Base-by-base conservation (phyloP, 2,888 invertebrate genomes). In the Meteorus colon region DNA sequence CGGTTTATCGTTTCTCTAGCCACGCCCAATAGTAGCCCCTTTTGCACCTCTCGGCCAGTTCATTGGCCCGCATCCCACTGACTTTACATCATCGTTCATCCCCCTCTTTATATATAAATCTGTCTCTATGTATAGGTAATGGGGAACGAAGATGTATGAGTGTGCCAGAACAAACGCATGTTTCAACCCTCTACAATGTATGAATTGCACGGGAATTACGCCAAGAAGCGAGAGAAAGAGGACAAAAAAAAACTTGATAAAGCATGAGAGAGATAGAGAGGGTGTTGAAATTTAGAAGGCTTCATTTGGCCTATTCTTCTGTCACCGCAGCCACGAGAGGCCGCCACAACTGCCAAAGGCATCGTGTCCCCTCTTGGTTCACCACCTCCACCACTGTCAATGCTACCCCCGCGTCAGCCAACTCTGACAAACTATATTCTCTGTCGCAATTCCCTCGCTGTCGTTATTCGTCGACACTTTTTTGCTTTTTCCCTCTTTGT, bases 241-340 rank as follows among this genome's bases (percentile, higher is more conserved):
- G 65, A 70, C 2, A 34, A 34, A 24, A 31, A 31, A 37, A 65
- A 65, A 65, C 37, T 29, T 29, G n/a, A 31, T 24, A 29, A 4
- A 48, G 27, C 24, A 63, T 34, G 37, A 41, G 65, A 19, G 12
- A 10, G 65, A 37, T 48, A 41, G 34, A 51, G 73, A 83, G 84
- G 82, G 85, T 86, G 86, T 86, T 85, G 85, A 84, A 87, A 87
- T 87, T 87, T 86, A 86, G 86, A 84, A 87, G 85, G 86, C 88
- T 88, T 88, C 88, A 88, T 87, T 88, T 87, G 84, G 81, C 81
- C 86, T 82, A 88, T 88, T 88, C 88, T 88, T 88, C 68, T 55
- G 37, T 65, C 41, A 65, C n/a, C 65, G 16, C 34, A 63, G 65
- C n/a, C 65, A 65, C 16, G 63, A 63, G 34, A 65, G 24, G 12